Evolutionary conservation across 2,797 vertebrate genomes (phyloP), one percentile per base, ranked within the genome.

Genomic region (Thripadectes ignobilis): DNA sequence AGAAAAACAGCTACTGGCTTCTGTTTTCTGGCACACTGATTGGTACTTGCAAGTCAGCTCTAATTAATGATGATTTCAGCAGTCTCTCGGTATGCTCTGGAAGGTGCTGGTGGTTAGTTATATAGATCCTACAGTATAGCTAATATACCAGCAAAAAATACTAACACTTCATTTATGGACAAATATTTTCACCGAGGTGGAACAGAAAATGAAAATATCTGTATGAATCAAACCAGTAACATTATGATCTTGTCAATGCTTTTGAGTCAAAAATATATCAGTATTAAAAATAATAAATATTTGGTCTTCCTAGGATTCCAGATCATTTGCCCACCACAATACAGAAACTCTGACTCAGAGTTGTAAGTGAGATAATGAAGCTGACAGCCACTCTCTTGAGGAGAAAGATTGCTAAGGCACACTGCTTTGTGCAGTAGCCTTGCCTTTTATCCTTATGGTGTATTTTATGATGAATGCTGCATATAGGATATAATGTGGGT

Each of bases 1-100:
- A 63, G 78, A 67, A 81, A 92, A 82, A 36, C 11, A 89, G 48
- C 63, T 66, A 54, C 41, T 51, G 23, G 32, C 12, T 95, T 94
- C 72, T 55, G 45, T 73, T 93, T 86, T 92, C 59, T 89, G 85
- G 41, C 20, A 71, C 54, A 86, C 39, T 52, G 80, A 90, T 74
- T 39, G 89, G 62, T 78, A 73, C 39, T 84, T 96, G 93, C 49
- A 81, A 85, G 34, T 57, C 62, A 88, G 39, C n/a, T 95, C 57
- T 77, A 89, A 86, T 93, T 82, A 82, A 49, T 1, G 10, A 75
- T 90, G 74, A 76, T 22, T 83, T 91, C 78, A 89, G 54, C 57
- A 80, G 58, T 81, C 75, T 87, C 38, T 76, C 59, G n/a, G 61
- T 57, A 26, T 85, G 71, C 66, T 76, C 55, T 29, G 48, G 24